Base-by-base conservation (phyloP, 2,113 vertebrate genomes). In the Bolborhynchus lineola region DNA sequence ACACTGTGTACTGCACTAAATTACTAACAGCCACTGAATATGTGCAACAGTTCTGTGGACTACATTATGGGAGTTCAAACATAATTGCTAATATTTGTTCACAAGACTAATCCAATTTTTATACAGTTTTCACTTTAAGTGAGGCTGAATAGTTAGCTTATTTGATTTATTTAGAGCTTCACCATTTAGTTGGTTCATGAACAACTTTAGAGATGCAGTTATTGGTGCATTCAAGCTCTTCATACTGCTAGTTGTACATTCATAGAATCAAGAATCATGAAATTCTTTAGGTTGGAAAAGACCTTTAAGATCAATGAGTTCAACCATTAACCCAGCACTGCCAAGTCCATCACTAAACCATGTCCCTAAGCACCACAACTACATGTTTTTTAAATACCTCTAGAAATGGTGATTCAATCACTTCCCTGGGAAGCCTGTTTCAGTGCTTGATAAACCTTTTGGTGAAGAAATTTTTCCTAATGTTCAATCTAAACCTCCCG, bases 161-260 rank as follows among this genome's bases (percentile, higher is more conserved):
- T 59, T 72, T 69, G 8, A 85, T 50, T 82, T 57, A n/a, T 31
- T 37, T 23, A 68, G 16, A 39, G 57, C 57, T 46, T 74, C 37
- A 62, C 29, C 31, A 11, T 25, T 74, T 47, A 72, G 33, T 26
- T 57, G 39, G 17, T 42, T 53, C 6, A 39, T 17, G 25, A 53
- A 28, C 21, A 68, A 20, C 52, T 62, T 59, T 23, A 68, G 39
- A 57, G 13, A 47, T n/a, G 23, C n/a, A 19, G 29, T 42, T 42
- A 60, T 16, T 18, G 21, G 19, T 47, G 31, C 44, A 17, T 23
- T 13, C 35, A 89, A 39, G 49, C 21, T 71, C 60, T 77, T 31
- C 26, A 37, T 2, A 0, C 23, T 60, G 25, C n/a, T 35, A 53
- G 7, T 7, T 3, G 1, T n/a, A 28, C 24, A 10, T 59, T 64